Conservation (phyloP, 2,888 invertebrate genomes). For the Kuschelorhynchus macadamiae region DNA sequence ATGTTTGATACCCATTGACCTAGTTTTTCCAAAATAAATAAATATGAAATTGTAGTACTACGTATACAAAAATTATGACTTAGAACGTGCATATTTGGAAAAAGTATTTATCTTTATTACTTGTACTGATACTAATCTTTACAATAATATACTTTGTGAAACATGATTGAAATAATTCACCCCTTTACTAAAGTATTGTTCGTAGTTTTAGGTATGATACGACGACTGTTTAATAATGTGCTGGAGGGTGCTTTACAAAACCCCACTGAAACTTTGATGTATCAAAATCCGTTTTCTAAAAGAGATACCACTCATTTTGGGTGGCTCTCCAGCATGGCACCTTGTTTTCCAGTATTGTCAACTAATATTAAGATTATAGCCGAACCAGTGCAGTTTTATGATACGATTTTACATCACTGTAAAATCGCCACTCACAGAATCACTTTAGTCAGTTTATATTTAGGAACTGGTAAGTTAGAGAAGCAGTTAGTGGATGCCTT, state of each 20-base stretch:
- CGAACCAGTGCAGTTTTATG: slow-evolving; percentile 85
- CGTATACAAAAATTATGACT: not conserved
- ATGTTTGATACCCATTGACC: too few species aligned
- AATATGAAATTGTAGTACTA: not conserved
- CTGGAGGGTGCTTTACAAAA: slow-evolving; percentile 61
- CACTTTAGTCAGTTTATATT: slow-evolving; percentile 90
- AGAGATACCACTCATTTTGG: slow-evolving; percentile 62
- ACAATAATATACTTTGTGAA: not conserved
- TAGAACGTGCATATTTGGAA: not conserved
- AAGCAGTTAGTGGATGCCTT: slow-evolving; percentile 81
- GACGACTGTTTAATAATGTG: slow-evolving; percentile 63
- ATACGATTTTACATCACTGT: slow-evolving; percentile 78
- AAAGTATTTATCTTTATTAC: not conserved
- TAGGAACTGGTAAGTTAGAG: slow-evolving; percentile 86
- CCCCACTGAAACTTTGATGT: slow-evolving; percentile 55
- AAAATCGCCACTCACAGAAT: slow-evolving; percentile 78
- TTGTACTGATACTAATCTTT: not conserved
- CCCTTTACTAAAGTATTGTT: too few species aligned
- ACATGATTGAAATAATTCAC: not conserved
- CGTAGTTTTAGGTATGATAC: slow-evolving; percentile 62
- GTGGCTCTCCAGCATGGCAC: slow-evolving; percentile 76
- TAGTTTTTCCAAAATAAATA: not conserved
- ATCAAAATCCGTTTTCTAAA: slow-evolving; percentile 62
- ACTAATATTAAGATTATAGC: slow-evolving; percentile 81
- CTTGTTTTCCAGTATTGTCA: slow-evolving; percentile 79